These are phyloP conservation scores for Phortica magna DNA, from an alignment of 2,888 invertebrate genomes.

Conservation along the genomic window DNA sequence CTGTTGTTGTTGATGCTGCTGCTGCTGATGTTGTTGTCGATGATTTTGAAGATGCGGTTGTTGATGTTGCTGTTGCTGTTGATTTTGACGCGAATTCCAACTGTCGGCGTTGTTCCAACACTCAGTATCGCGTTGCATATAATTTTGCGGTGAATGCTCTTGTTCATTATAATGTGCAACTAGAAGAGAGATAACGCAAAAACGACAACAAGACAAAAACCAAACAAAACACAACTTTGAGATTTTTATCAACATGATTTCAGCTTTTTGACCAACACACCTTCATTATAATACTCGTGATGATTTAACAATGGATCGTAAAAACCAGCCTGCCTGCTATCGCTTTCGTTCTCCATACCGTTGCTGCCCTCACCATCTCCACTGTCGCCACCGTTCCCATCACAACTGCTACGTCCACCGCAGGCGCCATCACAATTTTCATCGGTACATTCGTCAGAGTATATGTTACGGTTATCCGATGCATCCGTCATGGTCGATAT, in stretches of 20 bases:
- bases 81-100: slow-evolving; percentile 55
- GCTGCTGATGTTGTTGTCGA: slow-evolving; percentile 49
- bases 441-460: slow-evolving; percentile 66
- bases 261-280: slow-evolving; percentile 51
- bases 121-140: slow-evolving; percentile 58
- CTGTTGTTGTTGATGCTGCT: slow-evolving; percentile 60
- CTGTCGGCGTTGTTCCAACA: slow-evolving; percentile 54
- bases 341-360: slow-evolving; percentile 50
- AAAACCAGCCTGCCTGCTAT: slow-evolving; percentile 61
- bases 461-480: slow-evolving; percentile 63
- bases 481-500: slow-evolving; percentile 65
- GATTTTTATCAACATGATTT: not conserved
- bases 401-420: not conserved
- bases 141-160: slow-evolving; percentile 54
- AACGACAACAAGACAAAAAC: not conserved
- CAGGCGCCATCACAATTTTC: slow-evolving; percentile 61
- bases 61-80: slow-evolving; percentile 52
- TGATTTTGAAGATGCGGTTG: slow-evolving; percentile 48
- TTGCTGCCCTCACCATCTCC: slow-evolving; percentile 46
- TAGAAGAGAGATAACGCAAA: slow-evolving; percentile 16
- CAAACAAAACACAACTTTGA: not conserved
- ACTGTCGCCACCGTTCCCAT: slow-evolving; percentile 15
- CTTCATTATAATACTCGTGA: slow-evolving; percentile 61
- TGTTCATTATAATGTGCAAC: slow-evolving; percentile 52
- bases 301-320: slow-evolving; percentile 75